Evolutionary conservation across 37 sponge, comb jelly and placozoan species (phyloP).

Genomic region (Beroe ovata): DNA sequence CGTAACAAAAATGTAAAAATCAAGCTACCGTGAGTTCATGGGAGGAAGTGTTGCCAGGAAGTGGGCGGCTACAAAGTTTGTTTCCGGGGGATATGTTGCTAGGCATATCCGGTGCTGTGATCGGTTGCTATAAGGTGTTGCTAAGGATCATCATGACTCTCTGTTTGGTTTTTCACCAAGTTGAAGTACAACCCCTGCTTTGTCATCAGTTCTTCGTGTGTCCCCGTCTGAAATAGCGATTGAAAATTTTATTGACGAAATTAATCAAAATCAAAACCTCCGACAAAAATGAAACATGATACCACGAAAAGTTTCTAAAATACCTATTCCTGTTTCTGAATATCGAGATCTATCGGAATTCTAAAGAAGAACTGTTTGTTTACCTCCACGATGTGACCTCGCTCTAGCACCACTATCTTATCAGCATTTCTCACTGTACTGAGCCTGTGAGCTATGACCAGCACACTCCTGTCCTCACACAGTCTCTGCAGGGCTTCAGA

Average conservation of each 20-base stretch:
- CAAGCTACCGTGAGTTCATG: no score
- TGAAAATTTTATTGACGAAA: no score
- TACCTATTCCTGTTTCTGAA: neutral
- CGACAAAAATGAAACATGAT: neutral
- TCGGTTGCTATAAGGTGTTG: no score
- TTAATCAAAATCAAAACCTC: no score
- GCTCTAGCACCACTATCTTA: slow-evolving; percentile 78
- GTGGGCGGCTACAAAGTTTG: no score
- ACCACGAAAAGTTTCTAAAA: neutral
- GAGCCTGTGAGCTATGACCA: slow-evolving; percentile 91
- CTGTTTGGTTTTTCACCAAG: slow-evolving; percentile 78
- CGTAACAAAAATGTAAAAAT: no score
- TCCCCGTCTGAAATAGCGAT: slow-evolving; percentile 76
- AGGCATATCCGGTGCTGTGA: no score
- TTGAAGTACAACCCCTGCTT: slow-evolving; percentile 75
- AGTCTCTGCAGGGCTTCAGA: slow-evolving; percentile 80
- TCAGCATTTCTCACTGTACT: slow-evolving; percentile 86
- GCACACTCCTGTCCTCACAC: slow-evolving; percentile 80
- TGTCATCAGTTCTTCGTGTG: slow-evolving; percentile 71
- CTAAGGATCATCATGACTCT: neutral
- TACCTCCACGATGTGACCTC: slow-evolving; percentile 76
- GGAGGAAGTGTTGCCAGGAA: no score
- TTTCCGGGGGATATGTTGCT: no score
- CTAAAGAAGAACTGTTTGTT: no score
- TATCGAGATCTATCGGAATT: no score